Evolutionary conservation across 1,140 invertebrate genomes (phyloP).

Genomic region (Drosophila navojoa): DNA sequence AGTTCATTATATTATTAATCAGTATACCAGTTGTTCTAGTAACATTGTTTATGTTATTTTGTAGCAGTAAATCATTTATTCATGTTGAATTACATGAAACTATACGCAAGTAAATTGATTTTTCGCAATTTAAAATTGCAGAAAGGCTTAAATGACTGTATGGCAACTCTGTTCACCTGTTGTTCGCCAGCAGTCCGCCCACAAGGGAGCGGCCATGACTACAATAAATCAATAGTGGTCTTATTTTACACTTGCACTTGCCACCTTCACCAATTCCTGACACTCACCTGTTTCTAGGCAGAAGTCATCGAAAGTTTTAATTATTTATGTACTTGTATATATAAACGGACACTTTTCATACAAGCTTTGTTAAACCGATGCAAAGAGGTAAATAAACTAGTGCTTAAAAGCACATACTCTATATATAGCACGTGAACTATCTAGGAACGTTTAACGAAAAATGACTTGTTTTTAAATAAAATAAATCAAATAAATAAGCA

Average conservation of each 20-base stretch:
- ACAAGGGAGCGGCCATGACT: conserved; percentile 44
- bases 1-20: background rate
- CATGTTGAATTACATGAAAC: background rate
- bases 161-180: conserved; percentile 62
- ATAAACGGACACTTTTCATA: background rate
- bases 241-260: conserved; percentile 22
- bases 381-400: conserved; percentile 6
- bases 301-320: background rate
- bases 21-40: too few species aligned
- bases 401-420: background rate
- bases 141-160: conserved; percentile 10
- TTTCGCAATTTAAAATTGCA: conserved; percentile 18
- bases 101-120: conserved; percentile 22
- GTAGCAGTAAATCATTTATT: background rate
- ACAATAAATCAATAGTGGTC: conserved; percentile 37
- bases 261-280: background rate
- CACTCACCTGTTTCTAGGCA: conserved; percentile 23
- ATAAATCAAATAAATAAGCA: conserved; percentile 26
- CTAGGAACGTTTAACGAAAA: background rate
- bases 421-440: background rate
- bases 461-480: conserved; percentile 15
- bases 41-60: background rate
- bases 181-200: conserved; percentile 57
- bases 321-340: background rate
- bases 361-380: background rate